Evolutionary conservation across 2,888 invertebrate species (phyloP).

Genomic region (Drosophila hawaiiensis): DNA sequence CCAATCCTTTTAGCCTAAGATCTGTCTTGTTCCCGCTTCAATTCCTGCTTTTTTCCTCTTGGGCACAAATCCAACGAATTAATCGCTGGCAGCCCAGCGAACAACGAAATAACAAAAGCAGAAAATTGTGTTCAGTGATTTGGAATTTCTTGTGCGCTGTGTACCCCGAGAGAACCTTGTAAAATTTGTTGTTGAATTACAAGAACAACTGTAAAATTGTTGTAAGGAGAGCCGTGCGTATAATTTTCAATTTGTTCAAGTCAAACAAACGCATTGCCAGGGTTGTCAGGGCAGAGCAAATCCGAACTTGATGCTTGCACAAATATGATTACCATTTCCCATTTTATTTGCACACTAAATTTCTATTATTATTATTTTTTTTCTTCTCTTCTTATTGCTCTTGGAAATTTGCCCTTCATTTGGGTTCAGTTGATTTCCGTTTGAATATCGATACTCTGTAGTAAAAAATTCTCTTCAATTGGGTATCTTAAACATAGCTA

Average conservation of each 20-base stretch:
- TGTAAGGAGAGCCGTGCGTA: constrained; percentile 60
- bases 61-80: constrained; percentile 60
- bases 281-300: constrained; percentile 37
- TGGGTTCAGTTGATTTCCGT: constrained; percentile 36
- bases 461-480: neutral
- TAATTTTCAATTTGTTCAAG: constrained; percentile 81
- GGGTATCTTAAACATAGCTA: neutral
- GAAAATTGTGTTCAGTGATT: constrained; percentile 82
- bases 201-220: constrained; percentile 54
- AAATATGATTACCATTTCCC: constrained; percentile 77
- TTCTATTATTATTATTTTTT: constrained; percentile 33
- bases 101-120: constrained; percentile 68
- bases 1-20: constrained; percentile 23
- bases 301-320: constrained; percentile 49
- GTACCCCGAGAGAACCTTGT: constrained; percentile 48
- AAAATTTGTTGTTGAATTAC: constrained; percentile 64
- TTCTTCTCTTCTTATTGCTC: constrained; percentile 8
- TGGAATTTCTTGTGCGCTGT: constrained; percentile 63
- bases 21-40: neutral
- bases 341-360: constrained; percentile 58
- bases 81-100: constrained; percentile 59
- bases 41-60: constrained; percentile 15
- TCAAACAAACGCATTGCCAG: constrained; percentile 67
- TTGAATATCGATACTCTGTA: constrained; percentile 27
- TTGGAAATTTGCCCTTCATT: constrained; percentile 63